Evolutionary conservation across 2,797 vertebrate species (phyloP).

Genomic region (Pangasius larnaudii): DNA sequence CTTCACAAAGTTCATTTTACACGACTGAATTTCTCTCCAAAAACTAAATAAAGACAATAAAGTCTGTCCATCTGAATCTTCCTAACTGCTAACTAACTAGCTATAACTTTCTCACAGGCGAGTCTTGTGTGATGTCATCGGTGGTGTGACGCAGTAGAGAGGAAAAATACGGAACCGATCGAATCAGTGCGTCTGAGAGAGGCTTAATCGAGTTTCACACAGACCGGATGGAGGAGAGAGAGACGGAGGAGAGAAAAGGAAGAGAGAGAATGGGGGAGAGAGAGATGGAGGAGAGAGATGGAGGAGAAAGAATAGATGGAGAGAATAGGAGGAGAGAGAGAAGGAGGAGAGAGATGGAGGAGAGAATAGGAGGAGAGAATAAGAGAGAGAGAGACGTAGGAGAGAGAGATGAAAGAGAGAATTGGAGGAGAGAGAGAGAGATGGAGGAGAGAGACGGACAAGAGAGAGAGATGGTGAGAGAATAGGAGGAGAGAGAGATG

Average conservation of each 20-base stretch:
- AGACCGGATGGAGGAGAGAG: background rate
- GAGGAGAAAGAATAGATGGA: background rate
- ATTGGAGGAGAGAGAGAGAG: too few species aligned
- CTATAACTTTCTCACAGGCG: background rate
- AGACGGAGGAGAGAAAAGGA: background rate
- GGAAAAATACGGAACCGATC: slow-evolving; percentile 8
- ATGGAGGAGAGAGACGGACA: too few species aligned
- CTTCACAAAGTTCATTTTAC: background rate
- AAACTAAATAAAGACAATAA: background rate
- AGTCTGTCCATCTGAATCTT: background rate
- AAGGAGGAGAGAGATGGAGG: background rate
- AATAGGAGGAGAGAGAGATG: background rate
- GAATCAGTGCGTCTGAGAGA: slow-evolving; percentile 29
- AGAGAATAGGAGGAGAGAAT: too few species aligned
- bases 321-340: background rate
- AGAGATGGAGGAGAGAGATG: too few species aligned
- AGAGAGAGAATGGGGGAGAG: background rate
- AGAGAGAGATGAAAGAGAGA: too few species aligned
- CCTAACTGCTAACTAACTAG: background rate
- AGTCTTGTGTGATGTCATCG: background rate
- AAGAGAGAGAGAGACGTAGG: too few species aligned
- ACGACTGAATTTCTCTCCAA: background rate
- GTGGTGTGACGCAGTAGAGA: background rate
- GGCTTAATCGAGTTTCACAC: slow-evolving; percentile 45
- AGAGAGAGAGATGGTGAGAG: background rate